phyloP scores from a whole-genome alignment of 2,888 invertebrate species.

The Anticlea derivata region DNA sequence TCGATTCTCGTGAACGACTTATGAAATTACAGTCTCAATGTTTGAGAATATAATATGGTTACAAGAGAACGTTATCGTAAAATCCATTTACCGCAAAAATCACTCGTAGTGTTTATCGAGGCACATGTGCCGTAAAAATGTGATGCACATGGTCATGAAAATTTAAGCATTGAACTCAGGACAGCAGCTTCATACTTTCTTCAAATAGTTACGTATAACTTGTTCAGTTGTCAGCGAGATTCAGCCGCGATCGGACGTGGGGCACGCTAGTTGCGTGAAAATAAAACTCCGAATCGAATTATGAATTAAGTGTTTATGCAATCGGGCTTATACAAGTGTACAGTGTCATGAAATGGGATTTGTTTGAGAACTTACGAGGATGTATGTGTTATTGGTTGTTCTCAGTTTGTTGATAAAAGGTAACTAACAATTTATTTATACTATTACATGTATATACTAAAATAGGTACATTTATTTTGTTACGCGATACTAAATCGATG shows the following conservation, averaged over 20 bases:
- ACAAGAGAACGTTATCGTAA: too few relatives aligned
- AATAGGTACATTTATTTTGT: too few relatives aligned
- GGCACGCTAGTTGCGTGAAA: constrained; percentile 2
- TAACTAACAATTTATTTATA: constrained; percentile 48
- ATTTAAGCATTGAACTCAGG: constrained; percentile 57
- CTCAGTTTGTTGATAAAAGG: constrained; percentile 74
- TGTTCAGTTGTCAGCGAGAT: constrained; percentile 61
- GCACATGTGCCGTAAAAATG: not conserved
- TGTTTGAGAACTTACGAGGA: constrained; percentile 58
- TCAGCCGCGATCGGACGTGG: constrained; percentile 49
- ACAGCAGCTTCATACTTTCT: constrained; percentile 53
- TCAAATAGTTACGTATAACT: constrained; percentile 35
- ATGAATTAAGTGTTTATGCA: constrained; percentile 28
- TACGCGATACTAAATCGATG: too few relatives aligned
- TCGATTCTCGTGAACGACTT: too few relatives aligned
- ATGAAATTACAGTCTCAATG: too few relatives aligned
- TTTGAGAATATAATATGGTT: too few relatives aligned
- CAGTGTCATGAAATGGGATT: constrained; percentile 71
- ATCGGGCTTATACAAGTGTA: constrained; percentile 29
- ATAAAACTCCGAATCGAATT: constrained; percentile 17
- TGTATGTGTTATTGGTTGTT: constrained; percentile 70
- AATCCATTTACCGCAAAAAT: too few relatives aligned
- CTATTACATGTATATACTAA: too few relatives aligned
- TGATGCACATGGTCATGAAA: constrained; percentile 53
- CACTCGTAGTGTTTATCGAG: not conserved